A percentile compares a stretch with the other conserved stretches of the same genome.
phyloP scores from a whole-genome alignment of 2,888 invertebrate genomes.

The Meloe dianella region DNA sequence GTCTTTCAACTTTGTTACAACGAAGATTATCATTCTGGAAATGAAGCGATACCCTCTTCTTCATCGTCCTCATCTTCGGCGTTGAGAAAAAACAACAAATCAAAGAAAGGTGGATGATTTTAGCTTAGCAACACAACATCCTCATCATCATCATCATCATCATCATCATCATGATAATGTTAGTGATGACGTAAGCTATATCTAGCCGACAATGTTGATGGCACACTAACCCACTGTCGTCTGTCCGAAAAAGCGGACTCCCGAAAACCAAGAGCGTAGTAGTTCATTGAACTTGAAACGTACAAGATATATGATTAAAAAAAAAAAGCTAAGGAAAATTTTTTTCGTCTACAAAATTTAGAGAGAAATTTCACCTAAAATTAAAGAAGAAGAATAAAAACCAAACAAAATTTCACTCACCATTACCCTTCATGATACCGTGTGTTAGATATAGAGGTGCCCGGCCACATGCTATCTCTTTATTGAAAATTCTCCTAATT shows the following conservation, averaged over 20 bases:
- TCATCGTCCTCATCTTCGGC: neutral
- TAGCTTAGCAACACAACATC: neutral
- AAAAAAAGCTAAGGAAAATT: neutral
- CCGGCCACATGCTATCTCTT: slow-evolving; percentile 74
- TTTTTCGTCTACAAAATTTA: neutral
- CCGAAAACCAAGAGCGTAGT: slow-evolving; percentile 25
- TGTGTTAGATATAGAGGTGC: slow-evolving; percentile 85
- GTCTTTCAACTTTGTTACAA: slow-evolving; percentile 2
- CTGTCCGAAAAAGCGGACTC: slow-evolving; percentile 34
- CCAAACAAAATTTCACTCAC: slow-evolving; percentile 62
- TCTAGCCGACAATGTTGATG: slow-evolving; percentile 22
- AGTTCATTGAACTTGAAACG: slow-evolving; percentile 36
- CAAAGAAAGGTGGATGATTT: neutral
- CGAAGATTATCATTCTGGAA: neutral
- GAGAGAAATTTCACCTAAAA: neutral
- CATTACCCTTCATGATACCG: slow-evolving; percentile 86
- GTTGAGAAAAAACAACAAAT: neutral
- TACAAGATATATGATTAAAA: too few relatives aligned
- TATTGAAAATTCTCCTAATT: slow-evolving; percentile 74
- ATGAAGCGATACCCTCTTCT: slow-evolving; percentile 1
- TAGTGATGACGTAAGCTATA: slow-evolving; percentile 22
- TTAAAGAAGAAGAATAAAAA: too few relatives aligned
- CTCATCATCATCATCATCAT: neutral
- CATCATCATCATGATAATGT: neutral
- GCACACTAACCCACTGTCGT: slow-evolving; percentile 42